Evolutionary conservation across 2,113 vertebrate genomes (phyloP).

Genomic region (Candoia aspera): DNA sequence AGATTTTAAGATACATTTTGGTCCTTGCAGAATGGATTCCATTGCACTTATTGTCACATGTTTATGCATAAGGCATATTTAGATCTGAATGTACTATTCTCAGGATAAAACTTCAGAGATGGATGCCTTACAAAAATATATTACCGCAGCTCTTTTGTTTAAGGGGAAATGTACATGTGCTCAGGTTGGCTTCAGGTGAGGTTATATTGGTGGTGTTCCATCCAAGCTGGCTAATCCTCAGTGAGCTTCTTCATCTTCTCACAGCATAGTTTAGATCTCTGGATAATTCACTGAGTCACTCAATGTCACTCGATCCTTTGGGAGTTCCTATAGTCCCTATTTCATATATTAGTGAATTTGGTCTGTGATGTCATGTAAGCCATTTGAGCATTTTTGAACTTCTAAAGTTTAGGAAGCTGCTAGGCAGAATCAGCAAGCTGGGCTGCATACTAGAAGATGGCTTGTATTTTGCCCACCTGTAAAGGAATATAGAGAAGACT

Average conservation of each 20-base stretch:
- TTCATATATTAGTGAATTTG: neutral
- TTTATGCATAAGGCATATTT: neutral
- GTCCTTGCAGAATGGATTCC: no score
- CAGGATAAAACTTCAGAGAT: neutral
- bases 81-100: neutral
- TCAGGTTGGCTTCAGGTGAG: neutral
- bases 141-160: neutral
- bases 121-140: neutral
- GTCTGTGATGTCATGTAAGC: neutral
- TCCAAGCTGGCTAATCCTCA: neutral
- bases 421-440: neutral
- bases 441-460: neutral
- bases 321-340: neutral
- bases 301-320: neutral
- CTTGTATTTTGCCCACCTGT: neutral
- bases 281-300: neutral
- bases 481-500: neutral
- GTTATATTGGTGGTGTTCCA: neutral
- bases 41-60: neutral
- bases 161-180: neutral
- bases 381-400: neutral
- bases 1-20: neutral
- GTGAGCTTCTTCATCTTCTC: neutral
- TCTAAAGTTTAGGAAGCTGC: neutral
- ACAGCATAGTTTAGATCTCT: neutral